A percentile compares a stretch with the other conserved stretches of the same genome.
Evolutionary conservation across 2,797 vertebrate species (phyloP).

Genomic region (Characodon lateralis): DNA sequence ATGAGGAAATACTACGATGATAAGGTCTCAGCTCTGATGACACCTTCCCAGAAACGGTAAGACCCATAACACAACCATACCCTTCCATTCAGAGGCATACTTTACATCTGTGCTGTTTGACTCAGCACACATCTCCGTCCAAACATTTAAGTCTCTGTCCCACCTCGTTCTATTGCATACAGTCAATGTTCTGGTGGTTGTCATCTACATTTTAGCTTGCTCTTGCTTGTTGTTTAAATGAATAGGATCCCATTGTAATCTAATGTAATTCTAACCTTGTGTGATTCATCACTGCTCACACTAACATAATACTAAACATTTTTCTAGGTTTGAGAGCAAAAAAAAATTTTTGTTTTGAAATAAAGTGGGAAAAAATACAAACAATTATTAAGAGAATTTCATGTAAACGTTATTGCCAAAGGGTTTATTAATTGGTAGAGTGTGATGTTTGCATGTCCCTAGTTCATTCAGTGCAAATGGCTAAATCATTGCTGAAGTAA

Average conservation of each 20-base stretch:
- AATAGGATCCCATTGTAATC: slow-evolving; percentile 42
- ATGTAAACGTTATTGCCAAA: background rate
- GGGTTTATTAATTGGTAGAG: background rate
- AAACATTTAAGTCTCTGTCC: background rate
- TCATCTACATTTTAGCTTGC: slow-evolving; percentile 6
- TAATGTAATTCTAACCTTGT: slow-evolving; percentile 42
- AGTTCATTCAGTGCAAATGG: background rate
- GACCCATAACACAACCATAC: slow-evolving; percentile 53
- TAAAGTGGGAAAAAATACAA: background rate
- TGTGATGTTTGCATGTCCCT: background rate
- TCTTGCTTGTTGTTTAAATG: slow-evolving; percentile 36
- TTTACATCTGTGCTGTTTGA: slow-evolving; percentile 1
- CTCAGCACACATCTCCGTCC: slow-evolving; percentile 2
- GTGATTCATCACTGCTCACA: slow-evolving; percentile 41
- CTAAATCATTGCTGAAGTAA: background rate
- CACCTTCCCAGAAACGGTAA: slow-evolving; percentile 95
- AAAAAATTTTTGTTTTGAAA: too few species aligned
- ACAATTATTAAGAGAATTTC: background rate
- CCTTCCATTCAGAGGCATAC: slow-evolving; percentile 28
- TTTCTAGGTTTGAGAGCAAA: background rate
- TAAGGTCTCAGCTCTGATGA: slow-evolving; percentile 93
- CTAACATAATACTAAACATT: background rate
- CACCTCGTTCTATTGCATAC: background rate
- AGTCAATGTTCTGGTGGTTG: background rate
- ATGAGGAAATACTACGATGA: slow-evolving; percentile 99